These are phyloP conservation scores for Metridium senile DNA, from an alignment of 92 coral and sea anemone genomes.

Conservation along the genomic window DNA sequence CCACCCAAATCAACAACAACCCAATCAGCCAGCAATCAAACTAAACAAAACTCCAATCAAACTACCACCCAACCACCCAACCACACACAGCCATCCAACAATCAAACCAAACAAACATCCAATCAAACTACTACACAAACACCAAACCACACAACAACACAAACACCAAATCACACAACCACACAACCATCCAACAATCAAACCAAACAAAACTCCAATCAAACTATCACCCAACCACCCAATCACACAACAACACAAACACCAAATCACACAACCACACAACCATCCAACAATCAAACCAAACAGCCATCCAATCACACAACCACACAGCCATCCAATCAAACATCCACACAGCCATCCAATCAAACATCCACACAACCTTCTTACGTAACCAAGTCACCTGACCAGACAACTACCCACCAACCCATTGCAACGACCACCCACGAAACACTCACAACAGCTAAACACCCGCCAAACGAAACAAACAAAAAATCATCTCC, in stretches of 20 bases:
- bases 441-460: neutral
- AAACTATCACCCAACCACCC: neutral
- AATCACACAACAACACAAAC: neutral
- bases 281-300: neutral
- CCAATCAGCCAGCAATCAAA: no score
- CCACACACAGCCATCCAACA: no score
- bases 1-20: no score
- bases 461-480: neutral
- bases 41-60: no score
- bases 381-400: neutral
- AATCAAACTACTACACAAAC: neutral
- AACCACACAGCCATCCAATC: slow-evolving; percentile 2
- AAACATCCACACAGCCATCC: slow-evolving; percentile 3
- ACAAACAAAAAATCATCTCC: neutral
- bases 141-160: neutral
- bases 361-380: neutral
- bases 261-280: neutral
- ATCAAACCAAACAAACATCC: no score
- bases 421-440: neutral
- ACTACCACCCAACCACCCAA: no score
- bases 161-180: neutral
- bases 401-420: neutral
- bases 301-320: slow-evolving; percentile 1
- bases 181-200: neutral
- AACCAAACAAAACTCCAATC: neutral